A percentile compares a stretch with the other conserved stretches of the same genome.
Evolutionary conservation across 2,797 vertebrate species (phyloP).

Genomic region (Pelochelys cantorii): DNA sequence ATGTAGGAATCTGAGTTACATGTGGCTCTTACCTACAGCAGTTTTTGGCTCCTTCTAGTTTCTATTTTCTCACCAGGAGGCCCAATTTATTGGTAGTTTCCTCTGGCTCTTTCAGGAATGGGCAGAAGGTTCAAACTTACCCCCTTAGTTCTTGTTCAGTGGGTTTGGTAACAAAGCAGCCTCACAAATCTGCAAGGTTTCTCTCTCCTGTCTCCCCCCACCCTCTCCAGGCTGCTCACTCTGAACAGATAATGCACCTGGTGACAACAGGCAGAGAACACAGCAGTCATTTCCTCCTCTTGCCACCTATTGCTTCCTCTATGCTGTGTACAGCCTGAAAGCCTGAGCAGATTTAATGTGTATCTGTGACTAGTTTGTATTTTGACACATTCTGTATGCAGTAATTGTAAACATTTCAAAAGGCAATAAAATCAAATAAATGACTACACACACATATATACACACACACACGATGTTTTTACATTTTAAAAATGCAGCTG

Average conservation of each 20-base stretch:
- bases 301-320: conserved; percentile 63
- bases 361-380: neutral
- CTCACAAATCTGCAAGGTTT: conserved; percentile 36
- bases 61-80: neutral
- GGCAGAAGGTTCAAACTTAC: conserved; percentile 8
- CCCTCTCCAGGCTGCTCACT: conserved; percentile 60
- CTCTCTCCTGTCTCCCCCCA: neutral
- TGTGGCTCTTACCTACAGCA: neutral
- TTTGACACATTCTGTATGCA: neutral
- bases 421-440: neutral
- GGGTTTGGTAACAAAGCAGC: neutral
- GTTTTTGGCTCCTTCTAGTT: conserved; percentile 3
- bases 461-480: neutral
- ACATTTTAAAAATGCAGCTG: neutral
- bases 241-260: conserved; percentile 55
- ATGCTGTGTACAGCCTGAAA: conserved; percentile 44
- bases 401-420: neutral
- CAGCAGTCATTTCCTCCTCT: conserved; percentile 67
- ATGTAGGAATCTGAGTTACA: neutral
- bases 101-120: conserved; percentile 8
- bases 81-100: neutral
- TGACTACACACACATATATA: neutral
- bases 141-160: conserved; percentile 44
- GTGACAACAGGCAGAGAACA: conserved; percentile 68
- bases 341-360: neutral